phyloP scores from a whole-genome alignment of 2,888 invertebrate species.

The Orthosia cruda region DNA sequence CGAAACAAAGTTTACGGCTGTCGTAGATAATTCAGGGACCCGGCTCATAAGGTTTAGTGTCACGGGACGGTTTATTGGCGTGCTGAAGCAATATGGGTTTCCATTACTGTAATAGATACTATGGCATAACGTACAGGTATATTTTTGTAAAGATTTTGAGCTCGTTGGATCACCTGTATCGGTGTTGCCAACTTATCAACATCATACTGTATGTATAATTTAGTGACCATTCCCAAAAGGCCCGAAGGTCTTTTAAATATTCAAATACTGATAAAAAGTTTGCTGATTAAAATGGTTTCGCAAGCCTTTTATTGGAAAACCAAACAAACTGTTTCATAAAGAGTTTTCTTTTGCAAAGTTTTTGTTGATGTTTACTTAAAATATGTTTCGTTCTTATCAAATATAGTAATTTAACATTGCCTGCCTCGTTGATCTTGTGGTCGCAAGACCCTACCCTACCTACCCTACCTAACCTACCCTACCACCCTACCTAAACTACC shows the following conservation, averaged over 20 bases:
- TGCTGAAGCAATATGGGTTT: conserved; percentile 69
- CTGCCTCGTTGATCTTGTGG: too few species aligned
- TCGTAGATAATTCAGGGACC: conserved; percentile 73
- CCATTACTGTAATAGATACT: conserved; percentile 71
- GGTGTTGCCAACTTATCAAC: neutral
- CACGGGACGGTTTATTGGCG: conserved; percentile 70
- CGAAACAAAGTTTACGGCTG: conserved; percentile 73
- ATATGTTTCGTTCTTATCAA: neutral
- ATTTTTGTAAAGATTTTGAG: conserved; percentile 47
- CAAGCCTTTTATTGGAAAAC: conserved; percentile 1
- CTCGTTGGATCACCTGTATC: neutral
- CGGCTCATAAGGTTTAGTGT: conserved; percentile 70
- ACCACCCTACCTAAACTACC: too few species aligned
- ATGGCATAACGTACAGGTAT: conserved; percentile 38
- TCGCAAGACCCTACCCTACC: too few species aligned
- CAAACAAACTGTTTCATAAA: conserved; percentile 7
- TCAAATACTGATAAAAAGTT: neutral
- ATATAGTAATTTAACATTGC: too few species aligned
- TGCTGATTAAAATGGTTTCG: neutral
- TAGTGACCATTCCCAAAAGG: neutral
- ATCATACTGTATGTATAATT: neutral
- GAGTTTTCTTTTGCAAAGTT: conserved; percentile 4
- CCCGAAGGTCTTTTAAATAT: neutral
- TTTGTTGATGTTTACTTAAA: neutral
- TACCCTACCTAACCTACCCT: too few species aligned